Evolutionary conservation across 2,113 vertebrate genomes (phyloP), one percentile per base, ranked within the genome.

Genomic region (Psettodes erumei): DNA sequence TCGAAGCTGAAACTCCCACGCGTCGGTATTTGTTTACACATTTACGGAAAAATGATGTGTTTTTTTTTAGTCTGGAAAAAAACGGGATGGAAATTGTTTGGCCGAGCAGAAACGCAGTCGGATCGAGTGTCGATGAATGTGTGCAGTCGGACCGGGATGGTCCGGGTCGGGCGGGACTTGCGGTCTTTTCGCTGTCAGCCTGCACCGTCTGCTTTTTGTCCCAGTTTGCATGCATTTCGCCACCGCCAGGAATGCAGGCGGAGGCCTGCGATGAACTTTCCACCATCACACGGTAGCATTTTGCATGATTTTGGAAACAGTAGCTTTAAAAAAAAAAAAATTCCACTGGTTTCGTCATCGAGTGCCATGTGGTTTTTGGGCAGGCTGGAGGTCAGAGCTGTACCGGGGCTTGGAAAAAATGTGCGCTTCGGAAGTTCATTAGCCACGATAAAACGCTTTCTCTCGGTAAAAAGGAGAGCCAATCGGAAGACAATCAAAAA

Each of bases 341-440:
- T 71, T 75, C 42, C 10, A 54, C 47, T 58, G 67, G 79, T 48
- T 76, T 75, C 0, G 48, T 72, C 58, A 48, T 8, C 48, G 42
- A 43, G 53, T 73, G 77, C 43, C 50, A 53, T 66, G 55, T 68
- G 71, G 71, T 58, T 12, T 75, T 42, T 35, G n/a, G 56, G 59
- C 47, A 21, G 50, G n/a, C 32, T 15, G 54, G 56, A 82, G 80
- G 79, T 81, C 55, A 71, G 67, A 70, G 67, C 66, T 70, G 37
- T n/a, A n/a, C 15, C 27, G 19, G n/a, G 2, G 21, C 23, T 67
- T 55, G 73, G 62, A 76, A 73, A 71, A 61, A 69, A 66, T 61
- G 38, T 43, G 59, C 55, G 28, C 32, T 30, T 55, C 37, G 23
- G 33, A 81, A 42, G 54, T 68, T 43, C n/a, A 40, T 60, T 71